Percentiles rank a stretch among this genome's conserved stretches.
Evolutionary conservation across 2,888 invertebrate species (phyloP).

Genomic region (Netelia fuscicornis): DNA sequence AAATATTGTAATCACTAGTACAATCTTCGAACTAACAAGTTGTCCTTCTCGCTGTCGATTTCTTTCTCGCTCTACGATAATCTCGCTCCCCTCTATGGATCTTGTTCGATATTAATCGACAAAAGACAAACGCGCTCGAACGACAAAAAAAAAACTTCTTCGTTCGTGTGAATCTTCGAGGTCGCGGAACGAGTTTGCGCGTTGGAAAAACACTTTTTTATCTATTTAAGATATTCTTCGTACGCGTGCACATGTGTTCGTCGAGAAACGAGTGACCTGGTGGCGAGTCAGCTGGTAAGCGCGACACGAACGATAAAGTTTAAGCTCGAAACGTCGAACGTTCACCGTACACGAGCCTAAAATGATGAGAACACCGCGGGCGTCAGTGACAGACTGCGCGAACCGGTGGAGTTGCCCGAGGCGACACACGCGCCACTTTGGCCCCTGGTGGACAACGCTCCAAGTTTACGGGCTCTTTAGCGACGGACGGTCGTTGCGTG

Average conservation of each 20-base stretch:
- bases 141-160: constrained; percentile 37
- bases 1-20: constrained; percentile 16
- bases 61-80: constrained; percentile 3
- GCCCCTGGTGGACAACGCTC: constrained; percentile 9
- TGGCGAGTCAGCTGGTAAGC: constrained; percentile 50
- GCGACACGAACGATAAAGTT: constrained; percentile 4
- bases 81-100: constrained; percentile 3
- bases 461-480: background rate
- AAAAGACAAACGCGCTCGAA: constrained; percentile 15
- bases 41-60: background rate
- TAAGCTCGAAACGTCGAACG: background rate
- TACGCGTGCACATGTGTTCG: background rate
- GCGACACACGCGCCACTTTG: constrained; percentile 43
- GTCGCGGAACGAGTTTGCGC: background rate
- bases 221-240: background rate
- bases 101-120: constrained; percentile 45
- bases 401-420: constrained; percentile 28
- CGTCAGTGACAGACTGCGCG: constrained; percentile 54
- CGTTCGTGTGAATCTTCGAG: background rate
- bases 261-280: constrained; percentile 52
- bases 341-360: background rate
- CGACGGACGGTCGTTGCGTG: too few species aligned
- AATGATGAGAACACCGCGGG: constrained; percentile 51
- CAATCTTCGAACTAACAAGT: background rate
- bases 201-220: background rate